Percentiles rank a stretch among this genome's conserved stretches.
phyloP scores from a whole-genome alignment of 2,797 vertebrate genomes.

The Propithecus perrieri region DNA sequence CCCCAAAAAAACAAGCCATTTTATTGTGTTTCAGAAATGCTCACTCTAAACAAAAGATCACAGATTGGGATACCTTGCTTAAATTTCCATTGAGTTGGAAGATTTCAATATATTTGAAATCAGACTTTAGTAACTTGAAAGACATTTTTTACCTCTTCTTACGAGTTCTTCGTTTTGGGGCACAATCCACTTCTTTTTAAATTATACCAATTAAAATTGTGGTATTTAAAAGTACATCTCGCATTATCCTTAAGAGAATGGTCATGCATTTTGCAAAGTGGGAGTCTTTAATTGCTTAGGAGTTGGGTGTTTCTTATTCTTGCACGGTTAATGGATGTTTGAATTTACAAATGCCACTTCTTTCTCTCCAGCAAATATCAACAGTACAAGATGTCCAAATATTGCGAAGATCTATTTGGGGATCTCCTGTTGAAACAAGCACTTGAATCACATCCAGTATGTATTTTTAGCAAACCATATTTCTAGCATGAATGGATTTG shows the following conservation, averaged over 20 bases:
- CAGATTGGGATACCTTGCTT: neutral
- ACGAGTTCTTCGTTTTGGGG: neutral
- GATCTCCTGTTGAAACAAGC: constrained; percentile 96
- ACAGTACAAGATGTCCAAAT: constrained; percentile 99
- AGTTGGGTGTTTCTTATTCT: constrained; percentile 63
- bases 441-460: constrained; percentile 93
- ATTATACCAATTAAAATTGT: constrained; percentile 41
- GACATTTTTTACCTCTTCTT: constrained; percentile 17
- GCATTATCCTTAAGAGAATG: neutral
- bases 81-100: neutral
- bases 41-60: neutral
- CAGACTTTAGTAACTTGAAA: neutral
- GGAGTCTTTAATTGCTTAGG: constrained; percentile 38
- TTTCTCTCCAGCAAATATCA: constrained; percentile 95
- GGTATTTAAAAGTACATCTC: constrained; percentile 58
- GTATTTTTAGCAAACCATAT: constrained; percentile 74
- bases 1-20: neutral
- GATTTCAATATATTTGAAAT: constrained; percentile 1
- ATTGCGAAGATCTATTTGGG: constrained; percentile 98
- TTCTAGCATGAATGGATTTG: constrained; percentile 64
- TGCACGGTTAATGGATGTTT: constrained; percentile 61
- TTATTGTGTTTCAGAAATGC: constrained; percentile 20
- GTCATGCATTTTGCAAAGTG: constrained; percentile 11
- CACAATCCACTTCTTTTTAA: constrained; percentile 25
- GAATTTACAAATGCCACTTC: constrained; percentile 68